phyloP scores from a whole-genome alignment of 2,888 invertebrate species.

The Agonopterix heracliana region DNA sequence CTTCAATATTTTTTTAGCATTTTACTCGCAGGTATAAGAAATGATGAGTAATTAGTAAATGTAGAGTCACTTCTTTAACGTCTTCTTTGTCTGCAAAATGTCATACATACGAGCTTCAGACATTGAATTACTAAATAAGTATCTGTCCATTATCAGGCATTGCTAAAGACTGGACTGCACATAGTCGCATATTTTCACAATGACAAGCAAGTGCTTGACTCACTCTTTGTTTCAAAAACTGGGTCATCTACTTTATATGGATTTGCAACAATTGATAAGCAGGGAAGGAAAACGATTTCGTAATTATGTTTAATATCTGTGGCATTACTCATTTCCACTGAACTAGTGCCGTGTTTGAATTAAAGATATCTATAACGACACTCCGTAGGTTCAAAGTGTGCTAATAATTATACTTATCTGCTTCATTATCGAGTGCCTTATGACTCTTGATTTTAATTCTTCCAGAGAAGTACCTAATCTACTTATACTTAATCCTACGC shows the following conservation, averaged over 20 bases:
- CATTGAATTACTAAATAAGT: too few relatives aligned
- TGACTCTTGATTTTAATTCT: too few relatives aligned
- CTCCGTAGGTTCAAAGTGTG: neutral
- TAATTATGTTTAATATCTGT: constrained; percentile 8
- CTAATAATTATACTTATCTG: neutral
- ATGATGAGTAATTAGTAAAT: too few relatives aligned
- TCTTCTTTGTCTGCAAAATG: too few relatives aligned
- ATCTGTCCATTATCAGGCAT: too few relatives aligned
- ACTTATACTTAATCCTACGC: too few relatives aligned
- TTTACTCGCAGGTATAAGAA: too few relatives aligned
- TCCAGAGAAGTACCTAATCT: too few relatives aligned
- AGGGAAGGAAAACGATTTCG: constrained; percentile 19
- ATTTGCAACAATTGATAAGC: constrained; percentile 49
- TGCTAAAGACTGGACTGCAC: constrained; percentile 9
- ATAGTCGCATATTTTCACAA: constrained; percentile 42
- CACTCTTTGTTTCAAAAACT: constrained; percentile 60
- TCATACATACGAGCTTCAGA: too few relatives aligned
- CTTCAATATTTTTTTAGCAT: too few relatives aligned
- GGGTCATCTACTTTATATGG: constrained; percentile 53
- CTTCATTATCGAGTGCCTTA: neutral
- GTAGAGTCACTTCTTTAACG: too few relatives aligned
- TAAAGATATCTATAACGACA: neutral
- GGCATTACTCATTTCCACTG: neutral
- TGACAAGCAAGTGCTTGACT: constrained; percentile 46
- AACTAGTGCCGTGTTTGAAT: neutral